These are phyloP conservation scores for Pitta sordida DNA, from an alignment of 2,113 vertebrate genomes.

Conservation along the genomic window DNA sequence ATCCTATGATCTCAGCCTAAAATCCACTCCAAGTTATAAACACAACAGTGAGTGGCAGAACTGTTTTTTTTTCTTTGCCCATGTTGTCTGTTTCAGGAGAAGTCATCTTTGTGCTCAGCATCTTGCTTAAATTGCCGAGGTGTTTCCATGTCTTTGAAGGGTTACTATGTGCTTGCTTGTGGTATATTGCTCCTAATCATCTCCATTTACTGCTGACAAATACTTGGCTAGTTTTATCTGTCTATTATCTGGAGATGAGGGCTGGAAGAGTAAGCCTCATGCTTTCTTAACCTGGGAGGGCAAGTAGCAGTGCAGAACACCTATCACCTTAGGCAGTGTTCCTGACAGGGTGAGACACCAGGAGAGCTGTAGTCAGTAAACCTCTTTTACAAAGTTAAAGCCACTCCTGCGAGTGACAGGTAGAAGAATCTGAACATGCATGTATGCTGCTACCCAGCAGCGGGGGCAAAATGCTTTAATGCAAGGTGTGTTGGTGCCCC, in stretches of 20 bases:
- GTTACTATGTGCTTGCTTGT: background rate
- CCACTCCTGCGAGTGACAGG: rapidly evolving
- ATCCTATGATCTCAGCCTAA: background rate
- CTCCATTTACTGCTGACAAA: background rate
- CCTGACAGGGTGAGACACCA: background rate
- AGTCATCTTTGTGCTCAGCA: background rate
- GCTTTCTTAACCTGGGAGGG: background rate
- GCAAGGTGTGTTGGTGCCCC: rapidly evolving
- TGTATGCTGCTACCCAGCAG: rapidly evolving
- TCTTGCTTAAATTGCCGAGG: background rate
- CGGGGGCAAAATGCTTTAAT: too few species aligned
- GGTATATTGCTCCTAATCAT: background rate
- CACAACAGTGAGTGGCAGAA: background rate
- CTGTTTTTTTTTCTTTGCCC: background rate
- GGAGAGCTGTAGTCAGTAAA: too few species aligned
- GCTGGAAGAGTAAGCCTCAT: background rate
- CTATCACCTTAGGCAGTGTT: rapidly evolving
- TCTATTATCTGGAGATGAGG: background rate
- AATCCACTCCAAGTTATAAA: background rate
- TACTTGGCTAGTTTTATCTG: background rate
- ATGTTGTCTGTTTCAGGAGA: background rate
- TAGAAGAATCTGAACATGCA: rapidly evolving
- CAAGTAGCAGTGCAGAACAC: background rate
- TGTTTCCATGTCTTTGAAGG: background rate
- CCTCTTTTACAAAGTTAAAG: background rate